phyloP scores from a whole-genome alignment of 2,113 vertebrate species.

The Phyllopteryx taeniolatus region DNA sequence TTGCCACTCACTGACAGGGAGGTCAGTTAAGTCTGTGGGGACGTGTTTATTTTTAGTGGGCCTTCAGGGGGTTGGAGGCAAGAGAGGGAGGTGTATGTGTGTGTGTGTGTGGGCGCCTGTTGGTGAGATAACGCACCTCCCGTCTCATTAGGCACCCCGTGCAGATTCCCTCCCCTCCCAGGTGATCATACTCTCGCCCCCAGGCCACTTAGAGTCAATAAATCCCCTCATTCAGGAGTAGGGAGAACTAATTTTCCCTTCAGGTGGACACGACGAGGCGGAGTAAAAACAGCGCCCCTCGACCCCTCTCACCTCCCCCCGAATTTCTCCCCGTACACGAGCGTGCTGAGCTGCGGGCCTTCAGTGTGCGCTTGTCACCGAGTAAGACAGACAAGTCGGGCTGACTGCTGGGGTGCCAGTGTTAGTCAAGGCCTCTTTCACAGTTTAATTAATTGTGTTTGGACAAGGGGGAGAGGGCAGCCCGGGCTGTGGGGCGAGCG shows the following conservation, averaged over 20 bases:
- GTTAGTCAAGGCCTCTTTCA: slow-evolving; percentile 77
- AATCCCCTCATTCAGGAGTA: slow-evolving; percentile 62
- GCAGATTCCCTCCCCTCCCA: slow-evolving; percentile 54
- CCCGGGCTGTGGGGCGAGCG: slow-evolving; percentile 27
- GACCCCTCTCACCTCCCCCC: slow-evolving; percentile 53
- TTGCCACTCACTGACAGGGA: slow-evolving; percentile 68
- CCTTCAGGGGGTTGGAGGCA: slow-evolving; percentile 50
- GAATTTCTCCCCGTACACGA: slow-evolving; percentile 30
- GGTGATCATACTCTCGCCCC: slow-evolving; percentile 56
- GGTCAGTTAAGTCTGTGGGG: slow-evolving; percentile 70
- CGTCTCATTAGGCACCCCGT: slow-evolving; percentile 65
- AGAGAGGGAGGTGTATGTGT: slow-evolving; percentile 45
- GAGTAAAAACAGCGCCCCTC: slow-evolving; percentile 56
- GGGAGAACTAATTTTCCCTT: slow-evolving; percentile 67
- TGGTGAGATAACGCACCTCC: slow-evolving; percentile 67
- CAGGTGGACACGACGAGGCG: slow-evolving; percentile 58
- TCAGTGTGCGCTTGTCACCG: slow-evolving; percentile 59
- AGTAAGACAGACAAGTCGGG: slow-evolving; percentile 72
- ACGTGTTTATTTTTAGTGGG: slow-evolving; percentile 74
- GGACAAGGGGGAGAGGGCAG: slow-evolving; percentile 63
- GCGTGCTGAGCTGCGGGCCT: slow-evolving; percentile 37
- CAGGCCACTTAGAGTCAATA: slow-evolving; percentile 68
- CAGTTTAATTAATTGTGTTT: slow-evolving; percentile 79
- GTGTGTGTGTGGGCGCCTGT: slow-evolving; percentile 55
- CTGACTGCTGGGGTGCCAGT: slow-evolving; percentile 62